phyloP scores from a whole-genome alignment of 2,797 vertebrate species.

The Danio kyathit region DNA sequence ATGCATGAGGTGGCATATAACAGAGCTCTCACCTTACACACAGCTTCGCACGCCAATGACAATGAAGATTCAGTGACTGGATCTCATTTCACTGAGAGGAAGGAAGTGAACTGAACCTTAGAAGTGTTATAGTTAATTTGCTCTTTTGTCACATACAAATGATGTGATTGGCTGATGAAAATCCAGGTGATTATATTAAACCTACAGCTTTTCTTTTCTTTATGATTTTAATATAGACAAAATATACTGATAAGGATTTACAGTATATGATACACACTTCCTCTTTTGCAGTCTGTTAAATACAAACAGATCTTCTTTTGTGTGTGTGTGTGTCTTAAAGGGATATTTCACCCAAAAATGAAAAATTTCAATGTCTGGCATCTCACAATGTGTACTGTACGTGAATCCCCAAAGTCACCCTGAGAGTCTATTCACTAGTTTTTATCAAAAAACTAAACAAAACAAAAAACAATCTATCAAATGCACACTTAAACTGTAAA shows the following conservation, averaged over 20 bases:
- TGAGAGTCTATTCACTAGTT: too few species aligned
- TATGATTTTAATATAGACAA: background rate
- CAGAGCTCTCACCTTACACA: conserved; percentile 62
- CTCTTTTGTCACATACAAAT: conserved; percentile 2
- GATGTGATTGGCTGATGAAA: background rate
- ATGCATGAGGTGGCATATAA: conserved; percentile 65
- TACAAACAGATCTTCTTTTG: too few species aligned
- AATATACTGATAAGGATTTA: background rate
- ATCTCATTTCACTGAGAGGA: conserved; percentile 45
- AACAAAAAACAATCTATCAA: too few species aligned
- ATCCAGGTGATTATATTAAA: background rate
- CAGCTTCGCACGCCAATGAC: conserved; percentile 31
- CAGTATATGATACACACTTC: background rate
- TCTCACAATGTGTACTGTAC: too few species aligned
- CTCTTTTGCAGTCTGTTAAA: background rate
- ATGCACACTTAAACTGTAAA: background rate
- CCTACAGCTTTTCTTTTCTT: background rate
- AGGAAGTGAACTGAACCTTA: conserved; percentile 25
- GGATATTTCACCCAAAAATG: too few species aligned
- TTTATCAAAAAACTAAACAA: too few species aligned
- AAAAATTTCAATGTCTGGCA: too few species aligned
- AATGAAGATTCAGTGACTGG: conserved; percentile 15
- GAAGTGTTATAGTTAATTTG: conserved; percentile 18
- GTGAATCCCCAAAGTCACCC: too few species aligned
- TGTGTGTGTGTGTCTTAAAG: too few species aligned